Percentiles rank a stretch among this genome's conserved stretches.
phyloP scores from a whole-genome alignment of 1,140 invertebrate species.

The Ips nitidus region DNA sequence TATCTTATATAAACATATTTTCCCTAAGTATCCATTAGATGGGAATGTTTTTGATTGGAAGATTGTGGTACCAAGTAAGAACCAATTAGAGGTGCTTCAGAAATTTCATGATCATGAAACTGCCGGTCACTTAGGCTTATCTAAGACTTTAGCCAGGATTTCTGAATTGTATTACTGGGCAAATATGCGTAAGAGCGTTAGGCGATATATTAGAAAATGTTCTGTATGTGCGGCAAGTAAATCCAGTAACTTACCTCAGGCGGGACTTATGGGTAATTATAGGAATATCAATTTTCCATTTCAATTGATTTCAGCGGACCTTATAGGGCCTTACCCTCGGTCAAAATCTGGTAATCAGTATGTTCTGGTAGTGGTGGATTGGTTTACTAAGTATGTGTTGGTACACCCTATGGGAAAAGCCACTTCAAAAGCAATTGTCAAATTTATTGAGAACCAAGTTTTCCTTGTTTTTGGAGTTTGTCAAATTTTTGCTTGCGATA shows the following conservation, averaged over 20 bases:
- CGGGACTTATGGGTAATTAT: slow-evolving; percentile 20
- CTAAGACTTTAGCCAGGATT: slow-evolving; percentile 2
- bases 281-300: slow-evolving; percentile 33
- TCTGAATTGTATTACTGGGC: too few relatives aligned
- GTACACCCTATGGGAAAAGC: slow-evolving; percentile 30
- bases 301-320: slow-evolving; percentile 31
- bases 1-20: too few relatives aligned
- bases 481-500: slow-evolving; percentile 3
- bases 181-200: not conserved
- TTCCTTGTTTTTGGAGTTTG: slow-evolving; percentile 13
- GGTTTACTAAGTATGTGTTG: slow-evolving; percentile 34
- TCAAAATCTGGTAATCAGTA: slow-evolving; percentile 31
- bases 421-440: slow-evolving; percentile 10
- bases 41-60: too few relatives aligned
- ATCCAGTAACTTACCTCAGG: slow-evolving; percentile 21
- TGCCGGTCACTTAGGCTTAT: slow-evolving; percentile 1
- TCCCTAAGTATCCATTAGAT: too few relatives aligned
- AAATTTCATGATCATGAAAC: too few relatives aligned
- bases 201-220: not conserved
- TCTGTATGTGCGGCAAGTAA: slow-evolving; percentile 18
- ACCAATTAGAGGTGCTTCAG: too few relatives aligned
- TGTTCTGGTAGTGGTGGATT: slow-evolving; percentile 26
- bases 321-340: too few relatives aligned
- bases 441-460: slow-evolving; percentile 14
- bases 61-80: too few relatives aligned